A percentile compares a stretch with the other conserved stretches of the same genome.
Evolutionary conservation across 2,797 vertebrate species (phyloP).

Genomic region (Myiotriccus ornatus): DNA sequence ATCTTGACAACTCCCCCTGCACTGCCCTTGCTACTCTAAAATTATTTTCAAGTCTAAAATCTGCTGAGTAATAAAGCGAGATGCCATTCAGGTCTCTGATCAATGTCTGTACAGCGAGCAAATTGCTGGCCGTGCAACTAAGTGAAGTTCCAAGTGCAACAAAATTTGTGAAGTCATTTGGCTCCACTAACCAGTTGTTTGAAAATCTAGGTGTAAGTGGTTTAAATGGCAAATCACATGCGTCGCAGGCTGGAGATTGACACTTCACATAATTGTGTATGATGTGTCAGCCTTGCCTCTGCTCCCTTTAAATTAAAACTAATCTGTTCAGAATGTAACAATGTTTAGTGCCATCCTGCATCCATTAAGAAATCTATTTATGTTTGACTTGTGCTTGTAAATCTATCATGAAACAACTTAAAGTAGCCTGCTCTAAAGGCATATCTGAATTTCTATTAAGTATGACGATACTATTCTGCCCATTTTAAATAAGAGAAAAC

Average conservation of each 20-base stretch:
- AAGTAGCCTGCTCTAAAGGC: neutral
- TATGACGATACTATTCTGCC: neutral
- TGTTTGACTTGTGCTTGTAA: neutral
- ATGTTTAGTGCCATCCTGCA: neutral
- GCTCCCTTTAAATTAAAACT: neutral
- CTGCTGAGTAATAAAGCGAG: conserved; percentile 26
- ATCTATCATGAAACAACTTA: neutral
- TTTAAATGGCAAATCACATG: neutral
- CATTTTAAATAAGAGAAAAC: neutral
- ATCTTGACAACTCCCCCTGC: neutral
- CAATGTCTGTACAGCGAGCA: neutral
- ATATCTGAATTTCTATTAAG: neutral
- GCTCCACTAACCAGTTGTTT: neutral
- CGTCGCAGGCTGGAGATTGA: neutral
- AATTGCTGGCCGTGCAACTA: neutral
- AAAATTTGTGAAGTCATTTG: neutral
- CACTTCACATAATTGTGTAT: neutral
- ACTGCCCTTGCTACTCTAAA: neutral
- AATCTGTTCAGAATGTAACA: neutral
- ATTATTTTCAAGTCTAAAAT: neutral
- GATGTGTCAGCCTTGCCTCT: neutral
- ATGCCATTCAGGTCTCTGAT: neutral
- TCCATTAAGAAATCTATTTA: neutral
- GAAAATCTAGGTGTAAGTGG: neutral
- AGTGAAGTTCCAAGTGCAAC: neutral